phyloP scores from a whole-genome alignment of 2,113 vertebrate species.

The Phyllostomus discolor region DNA sequence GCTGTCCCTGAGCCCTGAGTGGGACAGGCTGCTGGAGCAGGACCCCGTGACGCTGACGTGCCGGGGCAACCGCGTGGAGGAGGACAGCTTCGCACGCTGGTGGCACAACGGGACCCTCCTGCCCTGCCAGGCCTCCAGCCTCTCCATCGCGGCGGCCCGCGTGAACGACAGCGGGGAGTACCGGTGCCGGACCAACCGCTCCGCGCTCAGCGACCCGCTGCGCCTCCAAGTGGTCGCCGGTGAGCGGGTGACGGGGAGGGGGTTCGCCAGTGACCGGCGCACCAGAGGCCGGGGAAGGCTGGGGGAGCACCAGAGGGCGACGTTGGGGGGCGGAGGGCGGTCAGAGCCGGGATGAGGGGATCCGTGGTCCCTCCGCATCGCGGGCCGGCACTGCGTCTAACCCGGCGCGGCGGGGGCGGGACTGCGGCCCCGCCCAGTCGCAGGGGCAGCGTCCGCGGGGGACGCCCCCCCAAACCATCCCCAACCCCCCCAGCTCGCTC shows the following conservation, averaged over 20 bases:
- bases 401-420: accelerated
- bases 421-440: neutral
- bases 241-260: slow-evolving; percentile 13
- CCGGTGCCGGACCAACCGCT: neutral
- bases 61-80: neutral
- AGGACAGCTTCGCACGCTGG: slow-evolving; percentile 17
- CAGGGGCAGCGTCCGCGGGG: neutral
- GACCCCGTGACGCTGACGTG: slow-evolving; percentile 41
- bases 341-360: neutral
- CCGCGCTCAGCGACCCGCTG: neutral
- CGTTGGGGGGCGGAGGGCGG: neutral
- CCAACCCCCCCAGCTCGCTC: no score
- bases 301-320: neutral
- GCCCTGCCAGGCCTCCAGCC: neutral
- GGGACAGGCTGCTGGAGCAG: neutral
- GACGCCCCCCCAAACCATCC: neutral
- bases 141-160: accelerated
- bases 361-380: neutral
- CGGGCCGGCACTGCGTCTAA: neutral
- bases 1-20: neutral
- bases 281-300: neutral
- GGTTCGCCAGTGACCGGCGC: no score
- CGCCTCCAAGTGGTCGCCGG: neutral
- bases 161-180: slow-evolving; percentile 12
- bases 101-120: neutral